These are phyloP conservation scores for Octopus sinensis DNA, from an alignment of 1,140 invertebrate species.

Conservation along the genomic window DNA sequence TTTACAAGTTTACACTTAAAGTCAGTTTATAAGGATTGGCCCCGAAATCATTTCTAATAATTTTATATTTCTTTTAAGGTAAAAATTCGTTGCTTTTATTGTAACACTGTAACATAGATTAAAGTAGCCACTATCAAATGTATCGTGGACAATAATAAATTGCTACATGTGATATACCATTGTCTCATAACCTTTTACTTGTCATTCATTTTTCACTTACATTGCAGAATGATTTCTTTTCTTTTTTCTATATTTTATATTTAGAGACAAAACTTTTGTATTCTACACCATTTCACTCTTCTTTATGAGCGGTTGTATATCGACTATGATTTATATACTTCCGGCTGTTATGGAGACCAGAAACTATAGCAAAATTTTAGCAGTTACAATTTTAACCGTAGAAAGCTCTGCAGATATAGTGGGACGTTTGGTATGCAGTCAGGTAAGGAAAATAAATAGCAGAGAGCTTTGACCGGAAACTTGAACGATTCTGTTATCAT, in stretches of 20 bases:
- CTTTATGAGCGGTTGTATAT: not conserved
- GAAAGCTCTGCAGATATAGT: slow-evolving; percentile 2
- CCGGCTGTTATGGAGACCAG: not conserved
- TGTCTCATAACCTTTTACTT: too few relatives aligned
- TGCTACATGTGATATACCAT: too few relatives aligned
- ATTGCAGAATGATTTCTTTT: not conserved
- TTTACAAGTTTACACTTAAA: too few relatives aligned
- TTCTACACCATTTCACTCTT: not conserved
- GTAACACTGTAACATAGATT: too few relatives aligned
- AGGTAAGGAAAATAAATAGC: not conserved
- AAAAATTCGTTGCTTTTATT: too few relatives aligned
- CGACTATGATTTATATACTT: not conserved
- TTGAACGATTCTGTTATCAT: not conserved
- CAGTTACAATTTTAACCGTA: not conserved
- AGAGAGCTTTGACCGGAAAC: too few relatives aligned
- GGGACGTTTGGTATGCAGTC: not conserved
- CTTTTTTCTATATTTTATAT: not conserved
- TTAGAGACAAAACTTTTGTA: not conserved
- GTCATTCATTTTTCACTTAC: not conserved
- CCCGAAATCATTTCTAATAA: too few relatives aligned
- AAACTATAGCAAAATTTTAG: not conserved
- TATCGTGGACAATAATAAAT: too few relatives aligned
- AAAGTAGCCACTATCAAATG: too few relatives aligned
- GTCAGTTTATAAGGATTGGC: too few relatives aligned
- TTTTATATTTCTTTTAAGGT: too few relatives aligned